Base-by-base conservation (phyloP, 23 tunicate species). In the Oikopleura albicans region DNA sequence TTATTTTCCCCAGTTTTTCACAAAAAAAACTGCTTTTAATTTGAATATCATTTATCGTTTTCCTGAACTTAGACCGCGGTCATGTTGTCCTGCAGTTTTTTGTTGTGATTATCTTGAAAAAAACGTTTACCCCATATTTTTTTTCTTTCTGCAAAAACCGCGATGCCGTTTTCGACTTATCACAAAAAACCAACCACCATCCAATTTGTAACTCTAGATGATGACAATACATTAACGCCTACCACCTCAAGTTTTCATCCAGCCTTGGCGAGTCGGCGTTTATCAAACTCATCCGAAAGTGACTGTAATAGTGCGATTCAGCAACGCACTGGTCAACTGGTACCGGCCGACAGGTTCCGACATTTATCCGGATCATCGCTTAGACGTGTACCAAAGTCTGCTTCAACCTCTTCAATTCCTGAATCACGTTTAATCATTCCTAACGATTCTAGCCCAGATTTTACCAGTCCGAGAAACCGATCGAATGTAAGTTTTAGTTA, bases 401-500 rank as follows among this genome's bases (percentile, higher is more conserved):
- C 79, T 12, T 71, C 79, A 71, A 71, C 79, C 34, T 71, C 79
- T 12, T 71, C 79, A 29, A 71, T 71, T 71, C 79, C 79, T 2
- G 79, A 71, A 29, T 71, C 79, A 22, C 79, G 79, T 12, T 29
- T 71, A 29, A 71, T 71, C 79, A 71, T 71, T 29, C 79, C 79
- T 2, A 71, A 71, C 79, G 79, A 71, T 71, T 71, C 63, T 49
- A 49, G 63, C 63, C 63, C 63, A 49, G 63, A 49, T 49, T 49
- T 49, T 49, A 8, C 63, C 12, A n/a, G n/a, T n/a, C n/a, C n/a
- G n/a, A 49, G 63, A 22, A 49, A 49, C 22, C 63, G 63, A 22
- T 49, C 63, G 22, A 49, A 8, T 49, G 63, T 49, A 49, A 49
- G 63, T 49, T 49, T 49, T 49, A n/a, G n/a, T n/a, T n/a, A n/a